Base-by-base conservation (phyloP, 2,113 vertebrate species). In the Caloenas nicobarica region DNA sequence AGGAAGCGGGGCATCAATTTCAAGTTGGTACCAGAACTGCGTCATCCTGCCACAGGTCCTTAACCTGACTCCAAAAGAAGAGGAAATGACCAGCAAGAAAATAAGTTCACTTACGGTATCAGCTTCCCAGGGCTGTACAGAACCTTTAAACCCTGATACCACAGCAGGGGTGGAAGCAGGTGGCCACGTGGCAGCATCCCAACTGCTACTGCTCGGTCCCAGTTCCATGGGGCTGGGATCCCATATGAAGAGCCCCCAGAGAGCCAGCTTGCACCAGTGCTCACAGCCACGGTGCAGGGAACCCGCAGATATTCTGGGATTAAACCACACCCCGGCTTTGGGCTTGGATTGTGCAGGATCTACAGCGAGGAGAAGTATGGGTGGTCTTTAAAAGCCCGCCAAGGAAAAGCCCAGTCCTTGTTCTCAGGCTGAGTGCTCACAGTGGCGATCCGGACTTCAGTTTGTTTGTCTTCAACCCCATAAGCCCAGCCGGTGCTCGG, bases 191-290 rank as follows among this genome's bases (percentile, higher is more conserved):
- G n/a, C 40, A 18, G 2, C 24, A 22, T 54, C 62, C 22, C 40
- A 9, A 26, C 12, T 1, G 1, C 36, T 16, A 28, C 46, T 2
- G 9, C 40, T 40, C 16, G 0, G 19, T 23, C 50, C 17, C 54
- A 25, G 54, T 1, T 0, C 19, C 4, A 0, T 0, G 12, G 57
- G 34, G n/a, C 10, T 12, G 34, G 21, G 6, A 69, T 10, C 17
- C 23, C 0, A 23, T 56, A 2, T 1, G 1, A 31, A 48, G 19
- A 17, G 18, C 11, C 0, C 1, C 12, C 16, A 3, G 6, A 26
- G 14, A 66, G 26, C 11, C 2, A 1, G 4, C 3, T 5, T 5
- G 5, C 25, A 26, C 11, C 1, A 2, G n/a, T 11, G 26, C 40
- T 65, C 2, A 0, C 2, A 11, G 23, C 31, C 73, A 19, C 22